Evolutionary conservation across 2,797 vertebrate species (phyloP).

Genomic region (Champsocephalus gunnari): DNA sequence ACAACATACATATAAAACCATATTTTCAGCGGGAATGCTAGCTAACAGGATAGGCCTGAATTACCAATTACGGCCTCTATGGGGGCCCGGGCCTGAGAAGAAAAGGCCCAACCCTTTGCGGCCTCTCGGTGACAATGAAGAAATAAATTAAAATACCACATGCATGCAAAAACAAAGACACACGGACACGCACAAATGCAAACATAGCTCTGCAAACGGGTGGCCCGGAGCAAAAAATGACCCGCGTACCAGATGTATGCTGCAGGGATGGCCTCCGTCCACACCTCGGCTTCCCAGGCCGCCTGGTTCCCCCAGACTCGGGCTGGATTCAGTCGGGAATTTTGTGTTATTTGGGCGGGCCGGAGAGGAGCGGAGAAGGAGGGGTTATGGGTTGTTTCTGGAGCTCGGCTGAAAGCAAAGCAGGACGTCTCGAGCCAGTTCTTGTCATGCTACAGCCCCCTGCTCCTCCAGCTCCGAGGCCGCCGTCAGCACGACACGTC

Average conservation of each 20-base stretch:
- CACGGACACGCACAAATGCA: conserved; percentile 29
- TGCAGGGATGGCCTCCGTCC: conserved; percentile 84
- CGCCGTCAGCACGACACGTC: conserved; percentile 97
- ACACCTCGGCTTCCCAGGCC: conserved; percentile 82
- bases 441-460: conserved; percentile 89
- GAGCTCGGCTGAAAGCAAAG: conserved; percentile 84
- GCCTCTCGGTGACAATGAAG: conserved; percentile 71
- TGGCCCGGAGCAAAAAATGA: conserved; percentile 27
- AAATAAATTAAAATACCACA: conserved; percentile 57
- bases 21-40: conserved; percentile 16
- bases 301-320: conserved; percentile 87
- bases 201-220: conserved; percentile 27
- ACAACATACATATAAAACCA: background rate
- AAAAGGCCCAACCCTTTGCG: conserved; percentile 80
- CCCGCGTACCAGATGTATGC: conserved; percentile 80
- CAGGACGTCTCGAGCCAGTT: conserved; percentile 82
- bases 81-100: conserved; percentile 76
- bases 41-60: conserved; percentile 66
- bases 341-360: conserved; percentile 89
- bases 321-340: conserved; percentile 87
- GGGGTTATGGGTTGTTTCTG: conserved; percentile 89
- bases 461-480: conserved; percentile 91
- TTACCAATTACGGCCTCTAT: conserved; percentile 71
- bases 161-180: conserved; percentile 65
- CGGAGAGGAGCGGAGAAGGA: conserved; percentile 90